phyloP scores from a whole-genome alignment of 1,140 invertebrate genomes.

The Ruditapes philippinarum region DNA sequence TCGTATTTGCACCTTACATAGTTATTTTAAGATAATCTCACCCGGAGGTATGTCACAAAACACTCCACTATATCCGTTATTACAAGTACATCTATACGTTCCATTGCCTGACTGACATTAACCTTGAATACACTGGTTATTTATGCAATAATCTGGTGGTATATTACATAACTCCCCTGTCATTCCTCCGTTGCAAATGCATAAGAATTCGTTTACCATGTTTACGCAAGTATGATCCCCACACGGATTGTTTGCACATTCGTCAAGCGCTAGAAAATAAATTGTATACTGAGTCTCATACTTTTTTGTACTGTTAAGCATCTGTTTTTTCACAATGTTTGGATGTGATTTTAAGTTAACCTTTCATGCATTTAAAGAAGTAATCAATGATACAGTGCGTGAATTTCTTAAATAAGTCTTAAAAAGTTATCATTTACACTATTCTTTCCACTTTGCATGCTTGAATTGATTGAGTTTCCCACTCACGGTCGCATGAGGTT shows the following conservation, averaged over 20 bases:
- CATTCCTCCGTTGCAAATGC: constrained; percentile 8
- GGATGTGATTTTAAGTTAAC: no score
- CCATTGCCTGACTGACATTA: neutral
- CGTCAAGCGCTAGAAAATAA: constrained; percentile 20
- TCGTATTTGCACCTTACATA: no score
- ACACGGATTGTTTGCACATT: constrained; percentile 12
- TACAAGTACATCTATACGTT: constrained; percentile 21
- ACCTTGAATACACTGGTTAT: neutral
- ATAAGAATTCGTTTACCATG: constrained; percentile 17
- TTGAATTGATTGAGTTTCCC: no score
- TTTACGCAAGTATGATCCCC: constrained; percentile 41
- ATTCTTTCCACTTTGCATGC: no score
- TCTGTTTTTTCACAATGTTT: no score
- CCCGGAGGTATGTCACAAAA: constrained; percentile 2
- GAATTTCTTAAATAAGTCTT: no score
- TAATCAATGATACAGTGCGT: no score
- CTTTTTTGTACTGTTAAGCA: no score
- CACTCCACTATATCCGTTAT: neutral
- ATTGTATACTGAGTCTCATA: neutral
- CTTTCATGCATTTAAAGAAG: no score
- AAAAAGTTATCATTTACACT: no score
- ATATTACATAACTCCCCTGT: constrained; percentile 3
- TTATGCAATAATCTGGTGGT: constrained; percentile 8
- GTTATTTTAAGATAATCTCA: no score
- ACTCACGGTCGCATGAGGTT: constrained; percentile 60